Evolutionary conservation across 1,140 invertebrate genomes (phyloP).

Genomic region (Lamellibrachia luymesi): DNA sequence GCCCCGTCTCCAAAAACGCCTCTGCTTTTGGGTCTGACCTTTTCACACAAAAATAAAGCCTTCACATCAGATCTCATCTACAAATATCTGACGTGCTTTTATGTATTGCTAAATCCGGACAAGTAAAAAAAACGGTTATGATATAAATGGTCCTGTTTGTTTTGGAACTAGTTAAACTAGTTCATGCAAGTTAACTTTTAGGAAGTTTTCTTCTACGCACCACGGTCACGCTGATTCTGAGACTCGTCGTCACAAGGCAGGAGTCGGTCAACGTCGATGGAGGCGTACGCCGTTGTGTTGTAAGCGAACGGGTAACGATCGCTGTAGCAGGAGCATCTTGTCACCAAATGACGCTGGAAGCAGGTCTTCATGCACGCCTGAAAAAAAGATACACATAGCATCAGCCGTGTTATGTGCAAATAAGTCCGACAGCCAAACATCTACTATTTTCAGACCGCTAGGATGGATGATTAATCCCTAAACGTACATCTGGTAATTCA

Average conservation of each 20-base stretch:
- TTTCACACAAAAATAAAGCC: neutral
- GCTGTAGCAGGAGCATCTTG: neutral
- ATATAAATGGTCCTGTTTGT: no score
- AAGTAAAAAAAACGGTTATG: no score
- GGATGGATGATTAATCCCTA: neutral
- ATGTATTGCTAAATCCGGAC: no score
- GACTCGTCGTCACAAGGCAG: neutral
- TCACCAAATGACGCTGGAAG: neutral
- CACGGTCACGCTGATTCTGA: neutral
- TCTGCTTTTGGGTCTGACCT: no score
- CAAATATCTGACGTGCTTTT: no score
- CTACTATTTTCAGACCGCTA: no score
- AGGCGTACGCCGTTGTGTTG: neutral
- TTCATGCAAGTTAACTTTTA: no score
- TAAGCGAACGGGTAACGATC: neutral
- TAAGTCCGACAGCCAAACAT: neutral
- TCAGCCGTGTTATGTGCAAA: no score
- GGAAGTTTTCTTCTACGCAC: no score
- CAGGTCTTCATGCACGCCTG: conserved; percentile 12
- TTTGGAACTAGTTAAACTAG: no score
- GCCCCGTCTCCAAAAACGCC: no score
- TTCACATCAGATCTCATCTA: no score
- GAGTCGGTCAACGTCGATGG: neutral
- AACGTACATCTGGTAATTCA: neutral
- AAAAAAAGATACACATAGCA: neutral